Evolutionary conservation across 2,113 vertebrate genomes (phyloP).

Genomic region (Ailuropoda melanoleuca): DNA sequence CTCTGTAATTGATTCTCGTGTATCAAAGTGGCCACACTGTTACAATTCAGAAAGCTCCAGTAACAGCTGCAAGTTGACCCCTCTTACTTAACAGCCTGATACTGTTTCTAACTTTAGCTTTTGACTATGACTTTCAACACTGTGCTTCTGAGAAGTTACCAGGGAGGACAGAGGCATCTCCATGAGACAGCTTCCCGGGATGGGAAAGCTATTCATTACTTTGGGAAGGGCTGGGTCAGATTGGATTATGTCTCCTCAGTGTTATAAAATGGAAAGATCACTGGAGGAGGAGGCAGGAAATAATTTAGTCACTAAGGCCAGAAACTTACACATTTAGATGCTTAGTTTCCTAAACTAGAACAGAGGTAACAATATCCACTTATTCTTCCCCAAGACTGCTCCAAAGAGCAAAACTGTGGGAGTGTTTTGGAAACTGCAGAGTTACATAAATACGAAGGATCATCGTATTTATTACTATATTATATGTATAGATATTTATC

Average conservation of each 20-base stretch:
- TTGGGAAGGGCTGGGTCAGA: neutral
- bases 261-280: neutral
- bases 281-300: neutral
- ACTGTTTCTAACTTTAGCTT: slow-evolving; percentile 81
- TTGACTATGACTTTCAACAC: slow-evolving; percentile 58
- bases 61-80: slow-evolving; percentile 77
- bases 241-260: neutral
- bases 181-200: slow-evolving; percentile 43
- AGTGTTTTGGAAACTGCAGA: neutral
- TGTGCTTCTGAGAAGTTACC: slow-evolving; percentile 59
- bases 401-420: neutral
- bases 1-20: slow-evolving; percentile 82
- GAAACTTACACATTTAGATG: neutral
- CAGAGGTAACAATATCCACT: neutral
- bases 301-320: neutral
- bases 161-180: neutral
- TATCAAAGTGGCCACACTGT: slow-evolving; percentile 48
- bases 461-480: neutral
- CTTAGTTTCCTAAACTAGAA: neutral
- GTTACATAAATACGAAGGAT: neutral
- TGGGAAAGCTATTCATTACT: neutral
- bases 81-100: slow-evolving; percentile 41
- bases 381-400: neutral
- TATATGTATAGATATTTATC: no score
- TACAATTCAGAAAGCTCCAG: slow-evolving; percentile 8